phyloP scores from a whole-genome alignment of 2,113 vertebrate genomes.

The Muntiacus muntjak region DNA sequence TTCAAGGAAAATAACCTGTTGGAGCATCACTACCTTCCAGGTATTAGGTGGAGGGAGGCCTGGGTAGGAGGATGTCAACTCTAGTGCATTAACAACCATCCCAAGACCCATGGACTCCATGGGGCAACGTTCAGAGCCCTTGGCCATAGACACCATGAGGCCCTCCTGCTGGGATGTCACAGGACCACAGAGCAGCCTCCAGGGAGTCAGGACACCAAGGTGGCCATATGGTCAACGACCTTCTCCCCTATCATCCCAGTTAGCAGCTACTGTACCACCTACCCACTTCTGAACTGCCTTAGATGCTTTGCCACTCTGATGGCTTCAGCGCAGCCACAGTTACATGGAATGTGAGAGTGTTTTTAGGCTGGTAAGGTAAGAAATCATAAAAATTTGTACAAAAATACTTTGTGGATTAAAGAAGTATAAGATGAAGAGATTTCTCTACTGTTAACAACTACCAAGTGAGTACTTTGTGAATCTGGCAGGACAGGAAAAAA shows the following conservation, averaged over 20 bases:
- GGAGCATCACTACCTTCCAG: background rate
- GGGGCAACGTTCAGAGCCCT: background rate
- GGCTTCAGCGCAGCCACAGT: background rate
- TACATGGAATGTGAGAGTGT: background rate
- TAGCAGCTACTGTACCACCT: rapidly evolving
- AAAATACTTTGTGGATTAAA: background rate
- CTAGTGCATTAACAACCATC: background rate
- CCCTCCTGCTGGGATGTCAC: background rate
- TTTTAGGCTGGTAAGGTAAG: background rate
- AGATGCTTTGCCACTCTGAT: background rate
- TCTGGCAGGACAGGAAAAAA: background rate
- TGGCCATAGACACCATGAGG: no score
- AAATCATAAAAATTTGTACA: background rate
- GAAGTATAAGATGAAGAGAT: background rate
- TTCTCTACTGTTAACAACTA: background rate
- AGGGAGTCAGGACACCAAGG: background rate
- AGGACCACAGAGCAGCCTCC: background rate
- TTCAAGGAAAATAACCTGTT: background rate
- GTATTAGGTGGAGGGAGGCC: no score
- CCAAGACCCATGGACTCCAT: background rate
- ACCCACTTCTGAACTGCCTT: background rate
- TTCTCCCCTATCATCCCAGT: no score
- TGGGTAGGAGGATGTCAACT: background rate
- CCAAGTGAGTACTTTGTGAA: background rate
- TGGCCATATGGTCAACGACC: rapidly evolving